Percentiles rank a stretch among this genome's conserved stretches.
These are phyloP conservation scores for Drosophila santomea DNA, from an alignment of 1,140 invertebrate genomes.

Conservation along the genomic window DNA sequence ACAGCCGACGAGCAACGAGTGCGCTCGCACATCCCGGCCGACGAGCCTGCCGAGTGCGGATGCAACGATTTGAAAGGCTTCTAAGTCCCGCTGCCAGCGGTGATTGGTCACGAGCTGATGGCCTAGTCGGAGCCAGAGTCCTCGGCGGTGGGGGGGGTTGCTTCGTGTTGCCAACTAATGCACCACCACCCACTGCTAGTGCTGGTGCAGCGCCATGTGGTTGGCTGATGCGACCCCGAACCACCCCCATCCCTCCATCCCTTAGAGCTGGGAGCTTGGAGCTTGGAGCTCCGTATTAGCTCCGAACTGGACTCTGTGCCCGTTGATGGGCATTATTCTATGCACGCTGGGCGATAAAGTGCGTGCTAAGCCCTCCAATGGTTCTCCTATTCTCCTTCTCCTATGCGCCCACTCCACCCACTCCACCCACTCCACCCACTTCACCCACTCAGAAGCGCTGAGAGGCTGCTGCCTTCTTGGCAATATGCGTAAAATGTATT, in stretches of 20 bases:
- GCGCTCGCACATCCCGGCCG: constrained; percentile 41
- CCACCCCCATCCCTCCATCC: background rate
- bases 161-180: constrained; percentile 23
- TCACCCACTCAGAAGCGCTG: background rate
- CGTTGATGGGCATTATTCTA: constrained; percentile 56
- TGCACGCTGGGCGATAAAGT: constrained; percentile 44
- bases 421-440: too few species aligned
- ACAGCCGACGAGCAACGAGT: constrained; percentile 45
- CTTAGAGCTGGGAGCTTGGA: too few species aligned
- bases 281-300: background rate
- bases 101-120: constrained; percentile 68
- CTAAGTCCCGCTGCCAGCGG: constrained; percentile 65
- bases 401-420: background rate
- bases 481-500: constrained; percentile 84
- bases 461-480: constrained; percentile 23
- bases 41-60: constrained; percentile 61
- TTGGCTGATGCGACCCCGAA: constrained; percentile 25
- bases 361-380: too few species aligned
- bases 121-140: constrained; percentile 11
- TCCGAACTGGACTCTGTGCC: constrained; percentile 4
- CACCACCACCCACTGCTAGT: background rate
- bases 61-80: constrained; percentile 81
- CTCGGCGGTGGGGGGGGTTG: background rate
- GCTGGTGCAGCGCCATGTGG: constrained; percentile 12
- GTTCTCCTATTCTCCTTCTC: background rate